phyloP scores from a whole-genome alignment of 92 coral and sea anemone genomes.

The Zoanthus gigantus region DNA sequence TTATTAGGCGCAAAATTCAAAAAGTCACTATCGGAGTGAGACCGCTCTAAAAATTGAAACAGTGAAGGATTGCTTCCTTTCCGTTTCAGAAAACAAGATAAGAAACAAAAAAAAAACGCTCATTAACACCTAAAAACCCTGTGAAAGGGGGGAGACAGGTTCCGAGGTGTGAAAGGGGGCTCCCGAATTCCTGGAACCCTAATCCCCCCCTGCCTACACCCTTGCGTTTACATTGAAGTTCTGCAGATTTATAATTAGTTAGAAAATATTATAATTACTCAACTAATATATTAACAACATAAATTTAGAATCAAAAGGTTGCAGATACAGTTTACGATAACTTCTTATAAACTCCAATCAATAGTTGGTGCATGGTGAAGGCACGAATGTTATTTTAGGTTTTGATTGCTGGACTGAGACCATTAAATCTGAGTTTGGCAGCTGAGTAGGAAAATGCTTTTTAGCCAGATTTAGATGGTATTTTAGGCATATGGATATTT shows the following conservation, averaged over 20 bases:
- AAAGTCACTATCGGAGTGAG: too few species aligned
- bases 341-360: neutral
- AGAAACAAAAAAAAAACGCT: neutral
- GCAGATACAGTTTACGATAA: neutral
- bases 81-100: too few species aligned
- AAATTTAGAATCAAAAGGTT: neutral
- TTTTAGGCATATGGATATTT: neutral
- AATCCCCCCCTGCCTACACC: neutral
- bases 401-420: neutral
- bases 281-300: neutral
- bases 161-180: too few species aligned
- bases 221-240: neutral
- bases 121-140: neutral
- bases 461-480: neutral
- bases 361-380: constrained; percentile 9
- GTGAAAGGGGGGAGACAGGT: too few species aligned
- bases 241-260: neutral
- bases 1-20: neutral
- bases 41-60: too few species aligned
- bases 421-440: neutral
- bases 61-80: too few species aligned
- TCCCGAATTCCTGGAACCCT: neutral
- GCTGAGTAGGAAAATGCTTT: neutral
- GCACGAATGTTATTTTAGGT: constrained; percentile 6
- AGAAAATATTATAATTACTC: neutral